These are phyloP conservation scores for Dasyornis broadbenti DNA, from an alignment of 2,113 vertebrate species.

Conservation along the genomic window DNA sequence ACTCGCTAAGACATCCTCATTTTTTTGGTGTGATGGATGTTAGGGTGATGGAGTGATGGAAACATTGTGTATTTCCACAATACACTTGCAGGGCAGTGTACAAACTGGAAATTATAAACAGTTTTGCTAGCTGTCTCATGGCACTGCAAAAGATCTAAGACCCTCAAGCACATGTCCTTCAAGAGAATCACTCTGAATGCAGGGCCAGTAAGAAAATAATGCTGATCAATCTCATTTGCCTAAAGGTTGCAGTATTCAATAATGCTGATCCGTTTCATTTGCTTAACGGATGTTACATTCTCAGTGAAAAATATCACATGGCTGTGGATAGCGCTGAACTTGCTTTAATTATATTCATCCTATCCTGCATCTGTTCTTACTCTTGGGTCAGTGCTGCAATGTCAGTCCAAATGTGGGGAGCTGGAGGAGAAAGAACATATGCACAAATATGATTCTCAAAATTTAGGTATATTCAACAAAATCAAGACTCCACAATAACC, in stretches of 20 bases:
- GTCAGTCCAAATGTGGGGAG: background rate
- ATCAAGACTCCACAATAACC: background rate
- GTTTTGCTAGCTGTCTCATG: background rate
- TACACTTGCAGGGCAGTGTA: background rate
- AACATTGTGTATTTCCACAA: background rate
- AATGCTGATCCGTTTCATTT: background rate
- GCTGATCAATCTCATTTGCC: background rate
- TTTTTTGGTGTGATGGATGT: background rate
- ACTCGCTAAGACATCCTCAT: background rate
- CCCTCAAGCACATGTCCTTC: background rate
- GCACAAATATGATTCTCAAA: background rate
- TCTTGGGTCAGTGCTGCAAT: background rate
- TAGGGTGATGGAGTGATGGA: background rate
- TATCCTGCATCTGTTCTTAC: background rate
- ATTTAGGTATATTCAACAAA: background rate
- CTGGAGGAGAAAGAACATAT: background rate
- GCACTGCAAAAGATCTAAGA: background rate
- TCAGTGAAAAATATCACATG: background rate
- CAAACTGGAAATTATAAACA: background rate
- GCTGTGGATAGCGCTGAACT: background rate
- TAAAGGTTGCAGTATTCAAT: conserved; percentile 14
- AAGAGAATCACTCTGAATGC: background rate
- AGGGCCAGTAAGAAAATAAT: background rate
- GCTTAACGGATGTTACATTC: background rate
- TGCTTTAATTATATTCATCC: background rate